Base-by-base conservation (phyloP, 2,888 invertebrate genomes). In the Leptinotarsa peninsularis region DNA sequence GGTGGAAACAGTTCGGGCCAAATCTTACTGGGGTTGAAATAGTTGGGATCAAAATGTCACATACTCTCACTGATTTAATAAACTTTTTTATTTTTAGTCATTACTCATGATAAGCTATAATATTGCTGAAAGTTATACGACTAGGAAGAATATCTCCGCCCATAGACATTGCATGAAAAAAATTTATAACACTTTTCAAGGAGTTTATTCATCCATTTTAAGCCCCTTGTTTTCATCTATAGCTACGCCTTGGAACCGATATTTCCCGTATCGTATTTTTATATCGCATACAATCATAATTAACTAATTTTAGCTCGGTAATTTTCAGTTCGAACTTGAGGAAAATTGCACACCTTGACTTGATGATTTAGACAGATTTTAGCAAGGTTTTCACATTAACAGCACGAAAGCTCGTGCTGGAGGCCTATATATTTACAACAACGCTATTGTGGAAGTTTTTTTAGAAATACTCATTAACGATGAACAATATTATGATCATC, bases 321-420 rank as follows among this genome's bases (percentile, higher is more conserved):
- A 58, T 58, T 58, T 23, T 4, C 15, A 23, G 56, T 58, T 58
- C 18, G 18, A 18, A 23, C 58, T 23, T 21, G 21, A 18, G 58
- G 58, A 58, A 58, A 58, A 58, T 58, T 58, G 21, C 58, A 58
- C 58, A 58, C 23, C 58, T 58, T 58, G 58, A 23, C 58, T 15
- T 58, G 58, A 58, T 58, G 58, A 58, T 58, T 23, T 58, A 23
- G 23, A 58, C 23, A 23, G 15, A 58, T 58, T 23, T 58, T 13
- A 27, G 58, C 58, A 23, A 58, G 23, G 23, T 58, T 58, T 58
- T 1, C 21, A 23, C 4, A 58, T 58, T 58, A 58, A 14, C 58
- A 58, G 58, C 58, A 58, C 58, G 58, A 58, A 58, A 4, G 15
- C 15, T 58, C 14, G 13, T 43, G 23, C 58, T 21, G 23, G 21